Evolutionary conservation across 2,113 vertebrate species (phyloP), one percentile per base, ranked within the genome.

Genomic region (Mungos mungo): DNA sequence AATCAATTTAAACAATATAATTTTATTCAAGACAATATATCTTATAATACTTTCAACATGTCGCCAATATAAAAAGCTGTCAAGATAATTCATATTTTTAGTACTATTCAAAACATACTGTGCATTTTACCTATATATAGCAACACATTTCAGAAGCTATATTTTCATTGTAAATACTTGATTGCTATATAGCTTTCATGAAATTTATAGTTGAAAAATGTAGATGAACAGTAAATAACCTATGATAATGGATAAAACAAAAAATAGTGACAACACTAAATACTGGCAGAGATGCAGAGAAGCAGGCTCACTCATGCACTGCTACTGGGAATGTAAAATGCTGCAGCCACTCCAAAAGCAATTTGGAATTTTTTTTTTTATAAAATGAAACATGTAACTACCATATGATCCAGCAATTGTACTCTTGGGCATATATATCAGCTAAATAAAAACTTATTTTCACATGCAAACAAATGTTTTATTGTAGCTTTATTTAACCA

Each of bases 31-130:
- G 9, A 19, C 84, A 66, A 10, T 29, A 23, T 29, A 60, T 5
- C 52, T 27, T 85, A 66, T 66, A 84, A n/a, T 38, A 21, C 45
- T 52, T 83, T 63, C 29, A 66, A 65, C 82, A n/a, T 65, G 7
- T 38, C 60, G 41, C 31, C 27, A 11, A 35, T 63, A 50, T 65
- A 41, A 68, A 82, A 81, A 57, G 45, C 3, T n/a, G 19, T 15
- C 84, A 63, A 89, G n/a, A 52, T 63, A 90, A 18, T 69, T 65
- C 80, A 90, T 15, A 80, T 52, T 71, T 96, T 87, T 88, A 71
- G 57, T 45, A 68, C 1, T 66, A 47, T 38, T 38, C 2, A 91
- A 86, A 91, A 89, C 41, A 3, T n/a, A 79, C 10, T 16, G 2
- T 41, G 5, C 15, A 72, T 18, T 77, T 87, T 60, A 91, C 2